phyloP scores from a whole-genome alignment of 1,140 invertebrate species.

The Drosophila tsacasi region DNA sequence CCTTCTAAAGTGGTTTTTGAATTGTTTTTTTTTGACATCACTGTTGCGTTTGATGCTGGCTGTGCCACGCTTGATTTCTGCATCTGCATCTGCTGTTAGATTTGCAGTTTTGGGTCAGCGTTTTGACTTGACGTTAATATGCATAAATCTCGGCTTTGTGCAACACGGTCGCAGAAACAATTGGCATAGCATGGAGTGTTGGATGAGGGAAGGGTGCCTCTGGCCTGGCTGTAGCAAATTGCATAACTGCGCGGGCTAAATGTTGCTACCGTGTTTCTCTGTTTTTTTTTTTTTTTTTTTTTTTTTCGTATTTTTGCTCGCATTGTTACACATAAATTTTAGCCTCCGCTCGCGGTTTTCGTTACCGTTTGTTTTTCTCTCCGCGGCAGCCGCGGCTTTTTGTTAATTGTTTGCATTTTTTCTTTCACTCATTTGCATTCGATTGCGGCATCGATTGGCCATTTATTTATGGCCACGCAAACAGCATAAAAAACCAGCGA shows the following conservation, averaged over 20 bases:
- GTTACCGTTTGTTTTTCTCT: conserved; percentile 44
- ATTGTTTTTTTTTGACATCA: neutral
- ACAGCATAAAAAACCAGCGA: conserved; percentile 24
- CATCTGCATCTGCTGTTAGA: conserved; percentile 34
- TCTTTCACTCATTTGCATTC: conserved; percentile 79
- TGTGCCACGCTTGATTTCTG: conserved; percentile 67
- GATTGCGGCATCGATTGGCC: conserved; percentile 76
- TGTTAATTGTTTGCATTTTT: conserved; percentile 75
- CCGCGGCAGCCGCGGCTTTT: conserved; percentile 34
- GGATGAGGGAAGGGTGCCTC: conserved; percentile 4
- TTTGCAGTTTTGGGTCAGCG: conserved; percentile 72
- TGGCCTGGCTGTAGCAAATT: conserved; percentile 38
- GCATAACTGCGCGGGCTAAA: conserved; percentile 68
- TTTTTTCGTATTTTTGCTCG: conserved; percentile 35
- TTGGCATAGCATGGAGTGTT: conserved; percentile 35
- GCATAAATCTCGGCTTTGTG: conserved; percentile 77
- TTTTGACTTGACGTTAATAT: conserved; percentile 81
- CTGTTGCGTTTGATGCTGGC: neutral
- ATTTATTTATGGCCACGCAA: conserved; percentile 64
- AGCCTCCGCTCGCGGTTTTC: conserved; percentile 41
- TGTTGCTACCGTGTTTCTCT: conserved; percentile 46
- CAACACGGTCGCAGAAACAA: conserved; percentile 67
- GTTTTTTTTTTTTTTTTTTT: neutral
- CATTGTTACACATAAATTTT: conserved; percentile 77
- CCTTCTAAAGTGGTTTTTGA: neutral